Base-by-base conservation (phyloP, 2,797 vertebrate species). In the Loriculus beryllinus region DNA sequence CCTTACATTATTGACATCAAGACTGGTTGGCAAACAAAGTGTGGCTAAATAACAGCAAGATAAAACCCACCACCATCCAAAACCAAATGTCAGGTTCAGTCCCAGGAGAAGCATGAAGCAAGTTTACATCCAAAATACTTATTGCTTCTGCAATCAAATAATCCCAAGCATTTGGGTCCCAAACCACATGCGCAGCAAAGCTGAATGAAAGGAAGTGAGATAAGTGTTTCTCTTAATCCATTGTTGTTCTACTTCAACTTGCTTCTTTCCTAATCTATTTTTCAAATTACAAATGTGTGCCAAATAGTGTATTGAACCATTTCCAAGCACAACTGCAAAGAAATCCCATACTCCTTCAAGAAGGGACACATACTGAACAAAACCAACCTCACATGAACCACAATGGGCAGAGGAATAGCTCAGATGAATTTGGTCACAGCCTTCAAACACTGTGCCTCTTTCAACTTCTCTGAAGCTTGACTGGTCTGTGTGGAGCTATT, bases 221-320 rank as follows among this genome's bases (percentile, higher is more conserved):
- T 35, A 93, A 96, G 95, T 88, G 95, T 95, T 96, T 74, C 92
- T 85, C 95, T 64, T 87, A 45, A 92, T 83, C 96, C 91, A 37
- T 56, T 85, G 78, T 85, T 93, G 93, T 92, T 94, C 37, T 6
- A 47, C 51, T 59, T 76, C 88, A 13, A 33, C 74, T 77, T 70
- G 89, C 86, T 92, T 54, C 94, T 86, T 75, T 91, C 84, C 59
- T 21, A 14, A 91, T 82, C 92, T 90, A 14, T 72, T 95, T 96
- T 92, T 92, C 57, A 74, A 75, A 69, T 63, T 13, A 75, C 18
- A 77, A 91, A 59, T 1, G 1, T 17, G 5, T 23, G 3, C 48
- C 95, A 94, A 83, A 92, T 23, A 64, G 69, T 19, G n/a, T 42
- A 40, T 31, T 91, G 90, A 72, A 42, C 81, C 22, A 16, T 64